Base-by-base conservation (phyloP, 1,140 invertebrate species). In the Drosophila neocordata region DNA sequence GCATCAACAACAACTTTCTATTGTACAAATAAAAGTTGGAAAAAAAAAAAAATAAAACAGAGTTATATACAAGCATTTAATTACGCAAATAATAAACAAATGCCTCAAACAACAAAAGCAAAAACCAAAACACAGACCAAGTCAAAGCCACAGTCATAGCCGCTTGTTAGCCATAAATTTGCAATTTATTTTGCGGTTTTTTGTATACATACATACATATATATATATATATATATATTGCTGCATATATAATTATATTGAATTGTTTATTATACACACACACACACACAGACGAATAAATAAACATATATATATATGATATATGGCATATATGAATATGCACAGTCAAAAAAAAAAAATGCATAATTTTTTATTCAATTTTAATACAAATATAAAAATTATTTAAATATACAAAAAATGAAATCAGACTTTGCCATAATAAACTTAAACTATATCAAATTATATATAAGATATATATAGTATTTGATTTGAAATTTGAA, bases 61-160 rank as follows among this genome's bases (percentile, higher is more conserved):
- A 64, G 51, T 58, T 58, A 78, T 72, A 71, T 68, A 64, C 75
- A 69, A 58, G 44, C 77, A 79, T 71, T 79, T 84, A 85, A 84
- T 84, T 84, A 65, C 68, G 60, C 65, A 70, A 75, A 79, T 83
- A 73, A 79, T 80, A 84, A 85, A 48, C 41, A 48, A 48, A 48
- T 20, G 41, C 41, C 11, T 4, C 15, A 48, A 48, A 48, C 15
- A 48, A 73, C 55, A 77, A 80, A 76, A 67, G 48, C 38, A 38
- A 12, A 37, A 66, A 41, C 60, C 70, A 34, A 74, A 66, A 73
- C 55, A 55, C 59, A 74, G 70, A 59, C 6, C 6, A 44, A 44
- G 41, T 6, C 41, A 9, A 8, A 48, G 41, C 15, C 41, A 24
- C 15, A 44, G 41, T 13, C 38, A n/a, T 62, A 73, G 56, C 55